These are phyloP conservation scores for Pachypeltis micranthus DNA, from an alignment of 1,140 invertebrate genomes.

Conservation along the genomic window DNA sequence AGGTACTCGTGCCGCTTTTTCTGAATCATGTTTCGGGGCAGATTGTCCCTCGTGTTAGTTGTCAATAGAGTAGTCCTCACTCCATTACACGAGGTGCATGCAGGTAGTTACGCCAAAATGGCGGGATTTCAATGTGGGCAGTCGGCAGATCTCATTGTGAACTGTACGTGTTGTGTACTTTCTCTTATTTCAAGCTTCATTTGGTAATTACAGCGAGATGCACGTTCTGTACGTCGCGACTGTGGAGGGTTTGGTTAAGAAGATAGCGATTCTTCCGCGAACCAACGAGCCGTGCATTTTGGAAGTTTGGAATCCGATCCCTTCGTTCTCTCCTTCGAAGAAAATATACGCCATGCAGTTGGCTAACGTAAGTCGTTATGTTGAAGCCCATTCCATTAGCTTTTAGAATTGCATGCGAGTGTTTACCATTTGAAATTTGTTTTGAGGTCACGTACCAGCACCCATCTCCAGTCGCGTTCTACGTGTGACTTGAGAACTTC, in stretches of 20 bases:
- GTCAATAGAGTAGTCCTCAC: neutral
- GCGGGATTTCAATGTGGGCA: neutral
- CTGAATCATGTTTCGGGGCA: constrained; percentile 23
- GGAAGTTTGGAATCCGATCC: constrained; percentile 67
- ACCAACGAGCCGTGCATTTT: constrained; percentile 64
- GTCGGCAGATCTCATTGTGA: too few relatives aligned
- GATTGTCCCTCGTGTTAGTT: neutral
- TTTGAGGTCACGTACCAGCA: neutral
- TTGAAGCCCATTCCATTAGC: too few relatives aligned
- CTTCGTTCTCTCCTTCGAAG: constrained; percentile 32
- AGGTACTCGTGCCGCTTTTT: constrained; percentile 39
- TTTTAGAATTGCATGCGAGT: too few relatives aligned
- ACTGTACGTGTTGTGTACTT: too few relatives aligned
- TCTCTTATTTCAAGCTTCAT: too few relatives aligned
- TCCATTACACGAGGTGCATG: neutral
- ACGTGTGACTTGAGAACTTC: too few relatives aligned
- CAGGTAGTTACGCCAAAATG: too few relatives aligned
- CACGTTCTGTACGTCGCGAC: constrained; percentile 72
- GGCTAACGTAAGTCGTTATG: constrained; percentile 10
- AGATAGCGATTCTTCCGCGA: constrained; percentile 60
- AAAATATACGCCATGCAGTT: constrained; percentile 19
- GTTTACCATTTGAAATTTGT: too few relatives aligned
- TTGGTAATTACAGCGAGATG: constrained; percentile 39
- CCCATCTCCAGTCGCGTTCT: too few relatives aligned
- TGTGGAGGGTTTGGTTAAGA: constrained; percentile 59